These are phyloP conservation scores for Xenopus borealis DNA, from an alignment of 2,113 vertebrate species.

Conservation along the genomic window DNA sequence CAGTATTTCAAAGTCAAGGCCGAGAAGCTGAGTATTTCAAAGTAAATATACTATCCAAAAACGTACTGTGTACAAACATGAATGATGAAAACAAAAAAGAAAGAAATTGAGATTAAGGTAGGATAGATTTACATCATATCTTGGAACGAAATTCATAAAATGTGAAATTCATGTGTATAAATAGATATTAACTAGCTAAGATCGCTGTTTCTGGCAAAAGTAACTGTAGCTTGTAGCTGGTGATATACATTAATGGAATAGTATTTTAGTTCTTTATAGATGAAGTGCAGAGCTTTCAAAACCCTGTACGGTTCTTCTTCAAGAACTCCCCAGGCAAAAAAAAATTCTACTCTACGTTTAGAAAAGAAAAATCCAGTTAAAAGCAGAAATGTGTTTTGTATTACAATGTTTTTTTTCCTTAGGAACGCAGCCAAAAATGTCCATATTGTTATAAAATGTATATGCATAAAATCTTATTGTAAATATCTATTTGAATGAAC, in stretches of 20 bases:
- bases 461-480: slow-evolving; percentile 1
- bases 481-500: not conserved
- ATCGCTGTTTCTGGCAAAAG: not conserved
- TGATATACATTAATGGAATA: not conserved
- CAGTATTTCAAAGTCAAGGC: too few relatives aligned
- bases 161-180: not conserved
- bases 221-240: not conserved
- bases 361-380: not conserved
- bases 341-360: not conserved
- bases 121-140: accelerated
- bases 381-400: slow-evolving; percentile 2
- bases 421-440: not conserved
- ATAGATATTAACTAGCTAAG: not conserved
- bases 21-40: too few relatives aligned
- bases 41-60: too few relatives aligned
- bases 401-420: not conserved
- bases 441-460: slow-evolving; percentile 1
- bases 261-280: not conserved
- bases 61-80: too few relatives aligned
- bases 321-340: not conserved
- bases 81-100: too few relatives aligned
- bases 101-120: accelerated
- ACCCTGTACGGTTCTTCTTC: not conserved
- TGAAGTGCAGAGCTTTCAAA: slow-evolving; percentile 1
- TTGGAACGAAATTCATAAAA: accelerated